Evolutionary conservation across 2,113 vertebrate genomes (phyloP).

Genomic region (Rhea pennata): DNA sequence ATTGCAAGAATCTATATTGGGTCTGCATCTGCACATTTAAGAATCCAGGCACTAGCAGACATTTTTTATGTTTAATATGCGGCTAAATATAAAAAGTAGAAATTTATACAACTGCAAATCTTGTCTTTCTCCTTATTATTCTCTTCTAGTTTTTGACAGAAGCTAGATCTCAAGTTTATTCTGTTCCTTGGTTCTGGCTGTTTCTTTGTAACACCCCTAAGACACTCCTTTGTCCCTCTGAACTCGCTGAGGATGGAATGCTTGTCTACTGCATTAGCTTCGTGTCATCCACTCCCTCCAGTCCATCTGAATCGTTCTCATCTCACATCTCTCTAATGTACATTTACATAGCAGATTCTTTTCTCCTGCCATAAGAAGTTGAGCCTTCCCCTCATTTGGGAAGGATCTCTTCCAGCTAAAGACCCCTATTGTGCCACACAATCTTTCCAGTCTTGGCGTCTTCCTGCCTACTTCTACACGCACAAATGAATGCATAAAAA

Average conservation of each 20-base stretch:
- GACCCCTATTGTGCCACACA: neutral
- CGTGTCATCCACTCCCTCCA: neutral
- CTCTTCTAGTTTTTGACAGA: neutral
- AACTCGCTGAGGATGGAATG: neutral
- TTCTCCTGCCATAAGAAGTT: neutral
- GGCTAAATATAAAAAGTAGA: neutral
- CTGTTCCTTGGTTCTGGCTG: neutral
- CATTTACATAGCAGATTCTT: neutral
- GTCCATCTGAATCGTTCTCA: neutral
- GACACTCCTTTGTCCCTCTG: neutral
- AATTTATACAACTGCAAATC: neutral
- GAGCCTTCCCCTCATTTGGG: neutral
- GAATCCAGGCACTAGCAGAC: neutral
- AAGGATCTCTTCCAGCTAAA: neutral
- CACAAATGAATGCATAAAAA: neutral
- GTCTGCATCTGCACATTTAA: neutral
- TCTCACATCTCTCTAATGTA: neutral
- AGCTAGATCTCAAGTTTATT: neutral
- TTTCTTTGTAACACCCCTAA: neutral
- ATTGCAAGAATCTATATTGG: neutral
- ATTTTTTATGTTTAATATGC: neutral
- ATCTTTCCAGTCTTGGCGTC: neutral
- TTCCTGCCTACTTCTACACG: neutral
- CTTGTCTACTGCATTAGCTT: neutral
- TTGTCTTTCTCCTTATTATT: neutral